Evolutionary conservation across 2,888 invertebrate species (phyloP).

Genomic region (Lycophotia porphyrea): DNA sequence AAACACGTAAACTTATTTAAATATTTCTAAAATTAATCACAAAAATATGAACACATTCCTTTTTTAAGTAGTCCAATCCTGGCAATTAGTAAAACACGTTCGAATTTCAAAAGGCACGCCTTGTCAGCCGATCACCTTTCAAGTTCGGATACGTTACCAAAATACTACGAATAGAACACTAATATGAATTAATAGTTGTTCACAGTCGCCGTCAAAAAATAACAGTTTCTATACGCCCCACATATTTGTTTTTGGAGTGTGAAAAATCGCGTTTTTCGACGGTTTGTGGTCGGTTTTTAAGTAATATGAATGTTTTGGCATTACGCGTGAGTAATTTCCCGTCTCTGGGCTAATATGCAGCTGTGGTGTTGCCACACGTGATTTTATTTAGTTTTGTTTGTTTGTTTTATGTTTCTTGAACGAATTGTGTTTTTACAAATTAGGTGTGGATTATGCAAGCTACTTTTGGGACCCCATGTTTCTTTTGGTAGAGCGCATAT

Average conservation of each 20-base stretch:
- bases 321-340: slow-evolving; percentile 83
- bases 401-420: slow-evolving; percentile 76
- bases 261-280: slow-evolving; percentile 87
- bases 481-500: slow-evolving; percentile 1
- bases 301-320: slow-evolving; percentile 87
- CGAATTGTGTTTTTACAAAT: slow-evolving; percentile 70
- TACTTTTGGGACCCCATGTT: slow-evolving; percentile 27
- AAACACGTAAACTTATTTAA: slow-evolving; percentile 10
- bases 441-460: slow-evolving; percentile 42
- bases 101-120: slow-evolving; percentile 80
- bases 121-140: slow-evolving; percentile 63
- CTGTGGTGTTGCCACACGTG: slow-evolving; percentile 80
- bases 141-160: slow-evolving; percentile 65
- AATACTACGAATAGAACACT: slow-evolving; percentile 73
- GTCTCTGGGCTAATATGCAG: slow-evolving; percentile 77
- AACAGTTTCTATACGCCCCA: slow-evolving; percentile 79
- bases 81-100: slow-evolving; percentile 72
- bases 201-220: slow-evolving; percentile 75
- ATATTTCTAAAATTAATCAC: slow-evolving; percentile 43
- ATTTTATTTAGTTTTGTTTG: slow-evolving; percentile 73
- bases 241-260: slow-evolving; percentile 87
- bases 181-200: slow-evolving; percentile 85
- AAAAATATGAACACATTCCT: slow-evolving; percentile 28
- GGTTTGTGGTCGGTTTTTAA: slow-evolving; percentile 86
- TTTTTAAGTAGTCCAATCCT: slow-evolving; percentile 39